These are phyloP conservation scores for Montifringilla adamsi DNA, from an alignment of 2,113 vertebrate species.

Conservation along the genomic window DNA sequence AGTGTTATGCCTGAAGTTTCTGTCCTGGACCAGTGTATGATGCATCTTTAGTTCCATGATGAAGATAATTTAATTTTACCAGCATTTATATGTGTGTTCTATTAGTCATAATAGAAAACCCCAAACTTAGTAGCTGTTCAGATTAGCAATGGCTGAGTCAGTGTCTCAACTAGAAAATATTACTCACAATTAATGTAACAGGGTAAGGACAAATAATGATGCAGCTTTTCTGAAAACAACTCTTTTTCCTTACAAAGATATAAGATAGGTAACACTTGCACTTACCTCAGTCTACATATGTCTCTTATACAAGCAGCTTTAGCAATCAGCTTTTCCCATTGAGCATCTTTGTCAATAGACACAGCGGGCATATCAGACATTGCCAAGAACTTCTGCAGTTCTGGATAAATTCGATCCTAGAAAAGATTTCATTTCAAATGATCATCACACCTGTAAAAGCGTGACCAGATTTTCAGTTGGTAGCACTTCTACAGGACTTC, in stretches of 20 bases:
- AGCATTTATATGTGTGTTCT: background rate
- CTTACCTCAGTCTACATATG: conserved; percentile 89
- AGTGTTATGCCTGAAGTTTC: background rate
- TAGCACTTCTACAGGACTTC: background rate
- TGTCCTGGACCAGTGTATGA: background rate
- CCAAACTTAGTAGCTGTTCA: background rate
- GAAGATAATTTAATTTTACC: background rate
- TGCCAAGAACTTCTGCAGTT: conserved; percentile 86
- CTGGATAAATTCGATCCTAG: conserved; percentile 93
- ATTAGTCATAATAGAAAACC: background rate
- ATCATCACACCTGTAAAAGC: background rate
- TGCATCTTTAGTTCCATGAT: background rate
- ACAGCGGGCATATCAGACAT: conserved; percentile 72
- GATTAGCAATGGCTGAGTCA: background rate
- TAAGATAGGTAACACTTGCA: background rate
- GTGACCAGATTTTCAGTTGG: background rate
- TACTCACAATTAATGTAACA: background rate
- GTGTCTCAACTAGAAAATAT: background rate
- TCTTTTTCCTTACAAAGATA: fast-evolving
- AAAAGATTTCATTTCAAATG: background rate
- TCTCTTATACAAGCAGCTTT: conserved; percentile 89
- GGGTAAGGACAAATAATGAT: background rate
- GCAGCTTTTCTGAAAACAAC: background rate
- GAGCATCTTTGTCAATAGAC: conserved; percentile 79
- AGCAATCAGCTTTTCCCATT: conserved; percentile 91